These are phyloP conservation scores for Hedychridium roseum DNA, from an alignment of 2,888 invertebrate species.

Conservation along the genomic window DNA sequence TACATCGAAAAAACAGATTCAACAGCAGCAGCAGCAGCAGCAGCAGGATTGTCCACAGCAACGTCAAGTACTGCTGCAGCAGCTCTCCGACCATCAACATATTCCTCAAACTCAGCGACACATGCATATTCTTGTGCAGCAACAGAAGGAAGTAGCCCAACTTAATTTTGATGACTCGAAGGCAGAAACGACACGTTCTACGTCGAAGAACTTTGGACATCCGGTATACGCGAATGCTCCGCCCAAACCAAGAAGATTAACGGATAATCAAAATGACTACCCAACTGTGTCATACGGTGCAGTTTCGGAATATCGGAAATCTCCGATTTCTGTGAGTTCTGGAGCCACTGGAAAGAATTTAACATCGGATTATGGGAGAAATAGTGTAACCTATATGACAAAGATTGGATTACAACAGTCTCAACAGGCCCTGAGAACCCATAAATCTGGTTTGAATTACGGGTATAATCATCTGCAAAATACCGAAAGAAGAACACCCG, in stretches of 20 bases:
- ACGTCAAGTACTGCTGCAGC: constrained; percentile 14
- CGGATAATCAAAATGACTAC: constrained; percentile 72
- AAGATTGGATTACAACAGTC: constrained; percentile 32
- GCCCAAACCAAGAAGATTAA: constrained; percentile 84
- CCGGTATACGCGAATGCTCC: constrained; percentile 91
- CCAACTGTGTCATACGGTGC: constrained; percentile 77
- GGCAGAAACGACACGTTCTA: too few species aligned
- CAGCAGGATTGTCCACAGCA: constrained; percentile 32
- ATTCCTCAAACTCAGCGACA: constrained; percentile 21
- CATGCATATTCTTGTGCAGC: constrained; percentile 19
- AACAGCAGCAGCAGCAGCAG: constrained; percentile 16
- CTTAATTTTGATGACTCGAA: too few species aligned
- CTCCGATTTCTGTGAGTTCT: constrained; percentile 48
- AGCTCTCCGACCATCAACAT: constrained; percentile 22
- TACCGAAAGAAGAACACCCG: constrained; percentile 80
- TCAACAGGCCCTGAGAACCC: constrained; percentile 52
- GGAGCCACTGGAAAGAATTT: constrained; percentile 48
- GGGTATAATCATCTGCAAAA: constrained; percentile 53
- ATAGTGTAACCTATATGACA: constrained; percentile 50
- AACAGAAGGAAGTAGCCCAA: too few species aligned
- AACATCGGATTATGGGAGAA: constrained; percentile 48
- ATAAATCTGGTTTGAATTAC: constrained; percentile 59
- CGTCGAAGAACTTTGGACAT: constrained; percentile 66
- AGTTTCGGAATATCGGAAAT: constrained; percentile 50
- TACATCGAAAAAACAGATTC: constrained; percentile 34